phyloP scores from a whole-genome alignment of 2,797 vertebrate genomes.

The Odontamblyopus rebecca region DNA sequence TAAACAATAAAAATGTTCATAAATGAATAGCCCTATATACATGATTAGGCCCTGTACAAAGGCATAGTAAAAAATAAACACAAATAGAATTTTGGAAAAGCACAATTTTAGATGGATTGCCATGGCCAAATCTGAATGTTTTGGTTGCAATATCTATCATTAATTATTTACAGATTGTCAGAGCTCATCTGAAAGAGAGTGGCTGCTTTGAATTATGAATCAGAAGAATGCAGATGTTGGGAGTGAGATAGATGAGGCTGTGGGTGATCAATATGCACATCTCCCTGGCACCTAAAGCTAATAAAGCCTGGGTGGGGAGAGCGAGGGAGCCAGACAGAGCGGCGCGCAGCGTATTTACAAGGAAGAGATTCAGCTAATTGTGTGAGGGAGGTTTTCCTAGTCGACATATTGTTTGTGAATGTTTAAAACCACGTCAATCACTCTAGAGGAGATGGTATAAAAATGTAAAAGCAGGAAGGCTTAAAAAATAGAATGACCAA shows the following conservation, averaged over 20 bases:
- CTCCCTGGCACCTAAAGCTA: slow-evolving; percentile 63
- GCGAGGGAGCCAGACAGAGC: slow-evolving; percentile 62
- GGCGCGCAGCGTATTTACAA: slow-evolving; percentile 58
- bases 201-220: slow-evolving; percentile 56
- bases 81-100: neutral
- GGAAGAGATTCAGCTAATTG: slow-evolving; percentile 60
- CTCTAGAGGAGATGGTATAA: slow-evolving; percentile 10
- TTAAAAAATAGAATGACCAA: neutral
- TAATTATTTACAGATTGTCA: slow-evolving; percentile 54
- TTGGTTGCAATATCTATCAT: slow-evolving; percentile 34
- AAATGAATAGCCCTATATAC: too few species aligned
- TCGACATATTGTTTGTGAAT: slow-evolving; percentile 39
- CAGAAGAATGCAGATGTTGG: slow-evolving; percentile 52
- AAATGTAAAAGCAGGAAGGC: neutral
- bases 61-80: neutral
- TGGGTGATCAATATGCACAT: slow-evolving; percentile 67
- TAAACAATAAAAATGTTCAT: too few species aligned
- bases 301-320: slow-evolving; percentile 46
- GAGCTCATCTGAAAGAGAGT: slow-evolving; percentile 43
- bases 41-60: neutral
- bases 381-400: slow-evolving; percentile 47
- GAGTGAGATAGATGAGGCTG: slow-evolving; percentile 50
- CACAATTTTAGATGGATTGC: slow-evolving; percentile 13
- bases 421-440: slow-evolving; percentile 42
- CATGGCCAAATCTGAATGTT: slow-evolving; percentile 28